Evolutionary conservation across 2,113 vertebrate species (phyloP), one percentile per base, ranked within the genome.

Genomic region (Platycercus adscitus): DNA sequence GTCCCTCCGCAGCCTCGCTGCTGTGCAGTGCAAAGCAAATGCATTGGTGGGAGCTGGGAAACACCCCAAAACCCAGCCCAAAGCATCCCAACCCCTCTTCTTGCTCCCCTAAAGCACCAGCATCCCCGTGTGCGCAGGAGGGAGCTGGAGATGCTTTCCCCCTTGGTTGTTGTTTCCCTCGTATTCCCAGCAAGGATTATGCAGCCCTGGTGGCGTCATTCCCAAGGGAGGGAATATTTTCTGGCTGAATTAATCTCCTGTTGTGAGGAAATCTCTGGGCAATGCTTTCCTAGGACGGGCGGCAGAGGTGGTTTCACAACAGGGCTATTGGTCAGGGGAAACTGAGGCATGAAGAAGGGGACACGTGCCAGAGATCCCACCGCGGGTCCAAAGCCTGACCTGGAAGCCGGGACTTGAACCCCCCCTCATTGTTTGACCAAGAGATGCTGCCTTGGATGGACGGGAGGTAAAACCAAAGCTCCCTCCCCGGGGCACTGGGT

Each of bases 401-500:
- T 72, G 72, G 47, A n/a, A 79, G 43, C 17, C 31, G 33, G 44
- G 41, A 8, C 26, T 43, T 28, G 29, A 39, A 39, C 58, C 58
- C 28, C 10, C 46, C 29, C 29, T 1, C 31, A 1, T 8, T 9
- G 3, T 39, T 52, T 33, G 46, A 7, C 23, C 26, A 9, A 6
- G 11, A 72, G 66, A 8, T 33, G 65, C 49, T 50, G 15, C 31
- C 56, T 13, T 1, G 1, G 6, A 11, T 0, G 3, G 28, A 0
- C 0, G 6, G 41, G 49, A 69, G 35, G 31, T 8, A 13, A 55
- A 55, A 79, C 4, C 14, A 58, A 25, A 6, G 3, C 55, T 26
- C 12, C 28, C 2, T 6, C 20, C 31, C 44, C 0, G 17, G 49
- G 21, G 33, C 28, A 11, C 55, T 5, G 88, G 60, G 29, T 7